These are phyloP conservation scores for Ethmia dodecea DNA, from an alignment of 2,888 invertebrate genomes.

Conservation along the genomic window DNA sequence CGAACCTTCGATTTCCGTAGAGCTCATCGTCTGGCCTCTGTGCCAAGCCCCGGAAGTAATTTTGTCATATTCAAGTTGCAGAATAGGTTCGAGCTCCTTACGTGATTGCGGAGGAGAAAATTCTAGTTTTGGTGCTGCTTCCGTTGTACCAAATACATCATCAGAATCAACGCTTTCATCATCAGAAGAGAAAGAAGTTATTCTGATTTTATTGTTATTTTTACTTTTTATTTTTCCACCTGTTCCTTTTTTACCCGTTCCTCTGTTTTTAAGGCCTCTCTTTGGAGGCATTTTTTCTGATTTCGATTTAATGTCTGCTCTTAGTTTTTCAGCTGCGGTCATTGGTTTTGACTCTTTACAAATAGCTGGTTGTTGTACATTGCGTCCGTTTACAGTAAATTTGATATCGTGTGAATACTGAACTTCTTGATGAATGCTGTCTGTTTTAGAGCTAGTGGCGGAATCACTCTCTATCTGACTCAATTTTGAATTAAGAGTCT, in stretches of 20 bases:
- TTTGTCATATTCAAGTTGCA: conserved; percentile 84
- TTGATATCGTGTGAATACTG: conserved; percentile 75
- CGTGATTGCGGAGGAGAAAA: conserved; percentile 87
- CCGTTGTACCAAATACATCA: conserved; percentile 86
- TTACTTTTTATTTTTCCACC: conserved; percentile 79
- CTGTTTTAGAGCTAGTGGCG: conserved; percentile 84
- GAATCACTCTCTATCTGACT: conserved; percentile 88
- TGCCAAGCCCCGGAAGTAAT: conserved; percentile 82
- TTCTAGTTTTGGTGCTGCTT: conserved; percentile 84
- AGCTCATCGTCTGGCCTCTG: conserved; percentile 85
- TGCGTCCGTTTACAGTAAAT: conserved; percentile 68
- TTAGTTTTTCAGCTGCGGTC: conserved; percentile 66
- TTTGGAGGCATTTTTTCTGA: conserved; percentile 81
- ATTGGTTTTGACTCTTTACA: conserved; percentile 62
- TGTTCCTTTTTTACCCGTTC: conserved; percentile 76
- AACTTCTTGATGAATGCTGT: conserved; percentile 79
- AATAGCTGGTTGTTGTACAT: conserved; percentile 55
- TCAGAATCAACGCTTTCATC: conserved; percentile 87
- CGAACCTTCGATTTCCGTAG: conserved; percentile 87
- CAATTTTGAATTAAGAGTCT: conserved; percentile 83
- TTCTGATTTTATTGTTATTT: conserved; percentile 83
- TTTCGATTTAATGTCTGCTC: conserved; percentile 73
- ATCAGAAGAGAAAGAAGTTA: conserved; percentile 86
- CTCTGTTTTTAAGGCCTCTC: conserved; percentile 79
- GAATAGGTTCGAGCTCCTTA: conserved; percentile 85